A percentile compares a stretch with the other conserved stretches of the same genome.
Conservation (phyloP, 2,797 vertebrate genomes). For the Pygocentrus nattereri region DNA sequence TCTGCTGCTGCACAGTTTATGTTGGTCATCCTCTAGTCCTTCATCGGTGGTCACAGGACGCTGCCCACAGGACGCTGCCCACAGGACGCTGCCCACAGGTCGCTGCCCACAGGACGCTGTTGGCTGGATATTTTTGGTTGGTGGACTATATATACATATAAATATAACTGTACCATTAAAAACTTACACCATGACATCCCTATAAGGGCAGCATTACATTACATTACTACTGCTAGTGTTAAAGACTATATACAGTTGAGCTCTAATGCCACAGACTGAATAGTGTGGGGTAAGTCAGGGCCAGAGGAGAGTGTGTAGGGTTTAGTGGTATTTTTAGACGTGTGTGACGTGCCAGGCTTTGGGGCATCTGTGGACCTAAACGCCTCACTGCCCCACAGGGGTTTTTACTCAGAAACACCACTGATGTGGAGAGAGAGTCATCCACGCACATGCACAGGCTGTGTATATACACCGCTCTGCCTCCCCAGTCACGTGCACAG, state of each 20-base stretch:
- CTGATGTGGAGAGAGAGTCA: constrained; percentile 13
- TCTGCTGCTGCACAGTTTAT: too few species aligned
- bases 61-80: too few species aligned
- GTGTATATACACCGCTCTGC: constrained; percentile 23
- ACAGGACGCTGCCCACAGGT: too few species aligned
- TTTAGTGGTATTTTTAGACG: constrained; percentile 51
- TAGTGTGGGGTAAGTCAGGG: background rate
- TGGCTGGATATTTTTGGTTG: too few species aligned
- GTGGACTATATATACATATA: too few species aligned
- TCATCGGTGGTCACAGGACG: too few species aligned
- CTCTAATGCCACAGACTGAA: background rate
- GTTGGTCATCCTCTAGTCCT: too few species aligned
- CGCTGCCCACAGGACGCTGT: too few species aligned
- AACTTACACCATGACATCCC: too few species aligned
- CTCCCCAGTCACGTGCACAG: constrained; percentile 6
- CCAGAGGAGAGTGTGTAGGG: constrained; percentile 17
- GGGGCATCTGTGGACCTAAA: constrained; percentile 42
- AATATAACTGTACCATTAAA: too few species aligned
- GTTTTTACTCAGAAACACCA: constrained; percentile 9
- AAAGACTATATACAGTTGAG: background rate
- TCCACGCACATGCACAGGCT: constrained; percentile 6
- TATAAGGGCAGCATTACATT: constrained; percentile 5
- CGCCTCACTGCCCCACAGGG: constrained; percentile 30
- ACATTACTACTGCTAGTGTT: constrained; percentile 9
- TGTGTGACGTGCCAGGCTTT: constrained; percentile 30